A percentile compares a stretch with the other conserved stretches of the same genome.
Conservation (phyloP, 2,888 invertebrate genomes). For the Parthenolecanium corni region DNA sequence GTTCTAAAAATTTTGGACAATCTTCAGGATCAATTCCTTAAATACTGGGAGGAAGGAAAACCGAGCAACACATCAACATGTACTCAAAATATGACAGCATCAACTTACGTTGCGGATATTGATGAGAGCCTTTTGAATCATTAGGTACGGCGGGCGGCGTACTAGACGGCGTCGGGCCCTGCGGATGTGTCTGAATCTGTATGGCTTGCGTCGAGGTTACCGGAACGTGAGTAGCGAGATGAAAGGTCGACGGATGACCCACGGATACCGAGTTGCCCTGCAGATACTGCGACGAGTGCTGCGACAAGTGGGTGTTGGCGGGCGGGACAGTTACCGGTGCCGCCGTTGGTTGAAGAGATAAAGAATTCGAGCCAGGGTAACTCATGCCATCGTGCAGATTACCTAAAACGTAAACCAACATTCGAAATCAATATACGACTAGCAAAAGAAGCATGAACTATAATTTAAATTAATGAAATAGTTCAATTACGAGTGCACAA, state of each 20-base stretch:
- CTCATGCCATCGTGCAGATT: conserved; percentile 22
- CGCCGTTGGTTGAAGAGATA: conserved; percentile 1
- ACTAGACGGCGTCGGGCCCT: conserved; percentile 21
- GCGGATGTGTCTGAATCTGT: conserved; percentile 7
- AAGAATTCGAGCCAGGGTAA: neutral
- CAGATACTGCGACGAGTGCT: conserved; percentile 15
- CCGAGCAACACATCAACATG: no score
- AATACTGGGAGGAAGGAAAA: no score
- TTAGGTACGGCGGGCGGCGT: conserved; percentile 22
- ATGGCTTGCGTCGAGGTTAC: conserved; percentile 11
- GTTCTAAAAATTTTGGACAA: no score
- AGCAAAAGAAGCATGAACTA: no score
- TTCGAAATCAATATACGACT: neutral
- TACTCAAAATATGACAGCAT: no score
- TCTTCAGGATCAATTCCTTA: no score
- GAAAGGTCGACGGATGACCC: conserved; percentile 1
- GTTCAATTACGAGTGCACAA: no score
- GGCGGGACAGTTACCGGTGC: conserved; percentile 12
- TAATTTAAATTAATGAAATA: no score
- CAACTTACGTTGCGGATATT: conserved; percentile 6
- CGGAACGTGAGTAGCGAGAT: neutral
- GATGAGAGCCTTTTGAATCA: conserved; percentile 15
- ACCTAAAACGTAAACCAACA: conserved; percentile 4
- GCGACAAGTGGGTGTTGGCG: conserved; percentile 8
- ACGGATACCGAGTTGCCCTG: neutral